Evolutionary conservation across 2,888 invertebrate species (phyloP).

Genomic region (Pimpla rufipes): DNA sequence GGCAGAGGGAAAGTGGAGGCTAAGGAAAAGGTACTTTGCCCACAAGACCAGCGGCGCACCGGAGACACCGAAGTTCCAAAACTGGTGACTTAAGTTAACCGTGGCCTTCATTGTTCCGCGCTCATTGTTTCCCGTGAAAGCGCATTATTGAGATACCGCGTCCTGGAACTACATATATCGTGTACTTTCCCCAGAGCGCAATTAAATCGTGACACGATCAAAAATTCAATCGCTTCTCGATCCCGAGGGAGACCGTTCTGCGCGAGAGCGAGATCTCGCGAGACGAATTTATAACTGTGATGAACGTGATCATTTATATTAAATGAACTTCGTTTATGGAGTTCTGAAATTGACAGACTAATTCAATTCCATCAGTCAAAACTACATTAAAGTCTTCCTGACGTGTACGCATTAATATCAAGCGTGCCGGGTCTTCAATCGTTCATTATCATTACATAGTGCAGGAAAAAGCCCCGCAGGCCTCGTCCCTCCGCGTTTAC

Average conservation of each 20-base stretch:
- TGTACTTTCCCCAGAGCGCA: background rate
- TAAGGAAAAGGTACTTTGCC: slow-evolving; percentile 56
- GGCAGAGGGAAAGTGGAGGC: slow-evolving; percentile 20
- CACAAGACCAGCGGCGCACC: slow-evolving; percentile 43
- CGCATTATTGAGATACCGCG: slow-evolving; percentile 54
- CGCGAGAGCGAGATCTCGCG: too few relatives aligned
- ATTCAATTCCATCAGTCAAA: slow-evolving; percentile 49
- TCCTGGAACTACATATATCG: slow-evolving; percentile 35
- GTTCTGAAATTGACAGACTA: slow-evolving; percentile 37
- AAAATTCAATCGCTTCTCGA: too few relatives aligned
- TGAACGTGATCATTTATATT: background rate
- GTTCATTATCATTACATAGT: slow-evolving; percentile 58
- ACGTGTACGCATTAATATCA: slow-evolving; percentile 49
- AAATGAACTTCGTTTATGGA: background rate
- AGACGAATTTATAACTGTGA: background rate
- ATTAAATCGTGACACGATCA: background rate
- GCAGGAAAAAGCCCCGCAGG: slow-evolving; percentile 45
- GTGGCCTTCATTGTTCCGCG: slow-evolving; percentile 49
- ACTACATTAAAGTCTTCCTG: slow-evolving; percentile 32
- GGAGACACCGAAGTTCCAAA: slow-evolving; percentile 5
- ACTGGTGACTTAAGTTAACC: slow-evolving; percentile 36
- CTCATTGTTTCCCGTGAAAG: slow-evolving; percentile 42
- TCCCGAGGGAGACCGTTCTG: too few relatives aligned
- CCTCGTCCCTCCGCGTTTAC: slow-evolving; percentile 53
- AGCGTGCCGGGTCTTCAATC: slow-evolving; percentile 29